These are phyloP conservation scores for Entelurus aequoreus DNA, from an alignment of 2,113 vertebrate genomes.

Conservation along the genomic window DNA sequence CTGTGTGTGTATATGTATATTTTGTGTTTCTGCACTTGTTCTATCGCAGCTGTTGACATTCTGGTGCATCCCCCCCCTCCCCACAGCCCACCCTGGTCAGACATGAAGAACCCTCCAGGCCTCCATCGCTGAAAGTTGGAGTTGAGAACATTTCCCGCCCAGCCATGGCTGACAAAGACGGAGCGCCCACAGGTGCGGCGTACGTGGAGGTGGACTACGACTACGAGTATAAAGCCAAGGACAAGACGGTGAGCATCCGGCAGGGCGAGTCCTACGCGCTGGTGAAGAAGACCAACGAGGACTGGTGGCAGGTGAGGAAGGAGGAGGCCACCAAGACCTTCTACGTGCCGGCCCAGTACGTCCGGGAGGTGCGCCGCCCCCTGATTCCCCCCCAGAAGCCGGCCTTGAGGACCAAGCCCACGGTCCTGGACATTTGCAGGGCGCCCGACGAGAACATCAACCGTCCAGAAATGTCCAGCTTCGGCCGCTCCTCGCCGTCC, in stretches of 20 bases:
- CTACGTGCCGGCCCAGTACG: constrained; percentile 96
- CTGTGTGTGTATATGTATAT: too few relatives aligned
- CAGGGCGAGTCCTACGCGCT: constrained; percentile 92
- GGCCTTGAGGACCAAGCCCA: constrained; percentile 59
- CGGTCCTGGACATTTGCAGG: constrained; percentile 72
- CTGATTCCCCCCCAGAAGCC: constrained; percentile 88
- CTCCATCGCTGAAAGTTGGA: constrained; percentile 70
- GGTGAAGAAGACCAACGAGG: constrained; percentile 94
- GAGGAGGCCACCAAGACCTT: constrained; percentile 86
- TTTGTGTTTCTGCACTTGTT: not conserved
- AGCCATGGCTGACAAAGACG: constrained; percentile 86
- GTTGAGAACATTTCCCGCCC: constrained; percentile 22
- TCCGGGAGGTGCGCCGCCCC: constrained; percentile 85
- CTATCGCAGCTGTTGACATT: constrained; percentile 9
- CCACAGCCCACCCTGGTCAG: constrained; percentile 40
- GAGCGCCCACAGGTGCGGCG: constrained; percentile 78
- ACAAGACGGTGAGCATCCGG: constrained; percentile 85
- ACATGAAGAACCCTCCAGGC: constrained; percentile 76
- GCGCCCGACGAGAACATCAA: constrained; percentile 85
- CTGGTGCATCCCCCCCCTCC: constrained; percentile 32
- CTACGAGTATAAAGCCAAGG: constrained; percentile 94
- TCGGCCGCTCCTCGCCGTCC: constrained; percentile 77
- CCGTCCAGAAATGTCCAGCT: constrained; percentile 87
- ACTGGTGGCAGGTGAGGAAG: constrained; percentile 95
- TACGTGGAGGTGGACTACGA: constrained; percentile 95